Evolutionary conservation across 1,140 invertebrate genomes (phyloP).

Genomic region (Drosophila cardini): DNA sequence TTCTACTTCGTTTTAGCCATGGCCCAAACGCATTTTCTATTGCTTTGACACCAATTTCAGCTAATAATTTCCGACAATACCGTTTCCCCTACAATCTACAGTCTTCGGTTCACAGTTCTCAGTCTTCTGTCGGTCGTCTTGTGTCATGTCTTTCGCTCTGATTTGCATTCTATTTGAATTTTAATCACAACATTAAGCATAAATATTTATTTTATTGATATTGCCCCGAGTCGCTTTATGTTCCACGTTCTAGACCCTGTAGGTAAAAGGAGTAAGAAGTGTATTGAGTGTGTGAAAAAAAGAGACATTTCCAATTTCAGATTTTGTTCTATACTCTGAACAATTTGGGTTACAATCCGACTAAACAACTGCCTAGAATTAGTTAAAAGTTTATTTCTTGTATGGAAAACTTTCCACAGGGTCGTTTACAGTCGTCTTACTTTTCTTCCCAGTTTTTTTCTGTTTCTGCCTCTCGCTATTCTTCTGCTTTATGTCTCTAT

Average conservation of each 20-base stretch:
- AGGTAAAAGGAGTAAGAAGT: too few relatives aligned
- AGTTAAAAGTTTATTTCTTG: too few relatives aligned
- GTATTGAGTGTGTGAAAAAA: too few relatives aligned
- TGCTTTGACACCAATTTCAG: slow-evolving; percentile 76
- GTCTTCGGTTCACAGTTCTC: not conserved
- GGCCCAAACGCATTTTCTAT: slow-evolving; percentile 64
- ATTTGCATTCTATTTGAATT: slow-evolving; percentile 82
- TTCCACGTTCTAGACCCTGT: not conserved
- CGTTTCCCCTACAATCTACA: slow-evolving; percentile 8
- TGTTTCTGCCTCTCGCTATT: slow-evolving; percentile 20
- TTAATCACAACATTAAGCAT: slow-evolving; percentile 76
- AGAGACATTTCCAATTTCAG: too few relatives aligned
- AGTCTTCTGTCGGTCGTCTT: slow-evolving; percentile 1
- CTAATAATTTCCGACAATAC: slow-evolving; percentile 74
- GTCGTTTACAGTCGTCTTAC: not conserved
- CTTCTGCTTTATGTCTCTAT: slow-evolving; percentile 4
- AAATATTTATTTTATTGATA: slow-evolving; percentile 78
- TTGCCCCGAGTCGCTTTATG: slow-evolving; percentile 19
- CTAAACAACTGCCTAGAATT: too few relatives aligned
- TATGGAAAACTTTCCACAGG: too few relatives aligned
- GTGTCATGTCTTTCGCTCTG: slow-evolving; percentile 52
- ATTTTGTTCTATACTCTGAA: too few relatives aligned
- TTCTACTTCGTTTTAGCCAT: slow-evolving; percentile 28
- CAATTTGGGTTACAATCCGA: too few relatives aligned
- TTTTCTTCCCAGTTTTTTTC: slow-evolving; percentile 2